These are phyloP conservation scores for Lacerta viridis DNA, from an alignment of 2,797 vertebrate genomes.

Conservation along the genomic window DNA sequence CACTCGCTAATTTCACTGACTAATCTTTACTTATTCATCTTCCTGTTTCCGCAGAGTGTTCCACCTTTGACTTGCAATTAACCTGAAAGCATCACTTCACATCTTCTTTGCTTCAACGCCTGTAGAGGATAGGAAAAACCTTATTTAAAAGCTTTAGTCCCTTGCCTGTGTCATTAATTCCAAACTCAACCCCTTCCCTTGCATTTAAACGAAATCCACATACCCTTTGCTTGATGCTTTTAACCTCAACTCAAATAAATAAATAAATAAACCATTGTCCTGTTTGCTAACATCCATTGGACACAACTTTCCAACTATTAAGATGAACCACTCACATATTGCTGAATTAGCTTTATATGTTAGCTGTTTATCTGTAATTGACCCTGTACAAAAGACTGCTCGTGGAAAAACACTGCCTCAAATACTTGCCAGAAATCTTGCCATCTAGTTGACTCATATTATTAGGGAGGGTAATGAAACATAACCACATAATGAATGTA, in stretches of 20 bases:
- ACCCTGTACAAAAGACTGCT: constrained; percentile 40
- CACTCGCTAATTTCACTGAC: constrained; percentile 23
- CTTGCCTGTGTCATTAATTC: constrained; percentile 37
- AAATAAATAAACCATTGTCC: constrained; percentile 38
- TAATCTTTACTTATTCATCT: constrained; percentile 54
- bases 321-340: constrained; percentile 47
- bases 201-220: constrained; percentile 49
- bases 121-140: constrained; percentile 20
- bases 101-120: constrained; percentile 47
- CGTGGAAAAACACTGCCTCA: constrained; percentile 19
- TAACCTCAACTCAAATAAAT: constrained; percentile 40
- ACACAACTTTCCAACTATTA: constrained; percentile 42
- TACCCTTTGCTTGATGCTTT: constrained; percentile 47
- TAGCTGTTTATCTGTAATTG: constrained; percentile 63
- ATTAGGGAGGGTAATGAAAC: constrained; percentile 71
- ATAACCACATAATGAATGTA: constrained; percentile 65
- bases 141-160: constrained; percentile 39
- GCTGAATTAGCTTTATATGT: constrained; percentile 43
- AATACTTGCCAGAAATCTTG: constrained; percentile 62
- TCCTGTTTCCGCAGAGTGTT: constrained; percentile 41
- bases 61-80: constrained; percentile 62
- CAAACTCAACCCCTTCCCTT: constrained; percentile 15
- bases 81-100: constrained; percentile 27
- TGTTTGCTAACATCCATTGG: constrained; percentile 50
- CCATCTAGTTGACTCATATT: constrained; percentile 65